Evolutionary conservation across 2,797 vertebrate genomes (phyloP).

Genomic region (Argentina silus): DNA sequence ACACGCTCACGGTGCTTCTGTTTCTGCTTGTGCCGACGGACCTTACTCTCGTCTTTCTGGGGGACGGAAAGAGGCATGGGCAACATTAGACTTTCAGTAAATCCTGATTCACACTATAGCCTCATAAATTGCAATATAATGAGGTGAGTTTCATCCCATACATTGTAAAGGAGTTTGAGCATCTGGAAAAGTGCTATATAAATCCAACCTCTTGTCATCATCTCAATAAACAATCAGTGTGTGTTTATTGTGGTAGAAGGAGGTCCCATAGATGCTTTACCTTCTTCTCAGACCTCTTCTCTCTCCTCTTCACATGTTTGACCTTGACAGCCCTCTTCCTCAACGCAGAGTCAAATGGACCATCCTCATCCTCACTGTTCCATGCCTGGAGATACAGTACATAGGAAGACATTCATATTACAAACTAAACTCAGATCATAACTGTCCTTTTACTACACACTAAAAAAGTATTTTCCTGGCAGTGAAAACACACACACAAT

Average conservation of each 20-base stretch:
- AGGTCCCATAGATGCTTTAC: conserved; percentile 54
- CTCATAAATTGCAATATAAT: too few species aligned
- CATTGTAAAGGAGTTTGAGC: too few species aligned
- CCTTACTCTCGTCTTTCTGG: conserved; percentile 82
- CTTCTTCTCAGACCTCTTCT: conserved; percentile 91
- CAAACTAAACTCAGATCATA: too few species aligned
- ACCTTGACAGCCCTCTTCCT: conserved; percentile 91
- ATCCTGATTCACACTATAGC: background rate
- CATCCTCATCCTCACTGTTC: conserved; percentile 89
- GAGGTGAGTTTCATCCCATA: too few species aligned
- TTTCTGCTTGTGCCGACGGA: conserved; percentile 86
- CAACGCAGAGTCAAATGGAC: conserved; percentile 76
- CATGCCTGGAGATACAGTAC: conserved; percentile 76
- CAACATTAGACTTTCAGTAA: background rate
- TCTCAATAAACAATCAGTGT: background rate
- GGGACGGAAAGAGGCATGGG: background rate
- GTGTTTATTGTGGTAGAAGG: background rate
- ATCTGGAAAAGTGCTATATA: too few species aligned
- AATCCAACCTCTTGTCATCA: too few species aligned
- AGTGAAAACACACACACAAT: too few species aligned
- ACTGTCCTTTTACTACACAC: too few species aligned
- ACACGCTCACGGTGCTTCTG: conserved; percentile 86
- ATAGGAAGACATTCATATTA: background rate
- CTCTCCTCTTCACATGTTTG: conserved; percentile 89
- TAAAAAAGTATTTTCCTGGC: too few species aligned